Percentiles rank a stretch among this genome's conserved stretches.
Conservation (phyloP, 2,113 vertebrate genomes). For the Apeltes quadracus region DNA sequence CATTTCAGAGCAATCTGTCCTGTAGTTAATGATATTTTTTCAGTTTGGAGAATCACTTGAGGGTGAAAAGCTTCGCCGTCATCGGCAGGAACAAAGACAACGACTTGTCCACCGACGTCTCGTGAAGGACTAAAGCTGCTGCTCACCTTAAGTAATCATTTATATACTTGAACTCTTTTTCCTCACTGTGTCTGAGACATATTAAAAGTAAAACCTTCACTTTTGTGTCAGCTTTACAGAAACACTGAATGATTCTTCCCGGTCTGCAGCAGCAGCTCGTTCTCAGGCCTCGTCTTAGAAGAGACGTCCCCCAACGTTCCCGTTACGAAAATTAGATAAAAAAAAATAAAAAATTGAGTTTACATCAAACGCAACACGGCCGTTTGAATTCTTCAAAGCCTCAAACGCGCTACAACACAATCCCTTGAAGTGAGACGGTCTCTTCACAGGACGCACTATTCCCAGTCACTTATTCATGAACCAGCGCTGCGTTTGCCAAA, state of each 20-base stretch:
- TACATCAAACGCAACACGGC: constrained; percentile 65
- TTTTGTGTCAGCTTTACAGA: constrained; percentile 4
- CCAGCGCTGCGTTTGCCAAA: constrained; percentile 43
- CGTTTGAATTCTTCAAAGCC: constrained; percentile 66
- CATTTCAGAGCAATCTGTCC: not conserved
- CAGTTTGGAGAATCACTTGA: not conserved
- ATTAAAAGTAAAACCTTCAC: not conserved
- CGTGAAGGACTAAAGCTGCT: not conserved
- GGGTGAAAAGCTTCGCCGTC: not conserved
- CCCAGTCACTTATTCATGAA: constrained; percentile 68
- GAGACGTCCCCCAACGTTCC: constrained; percentile 31
- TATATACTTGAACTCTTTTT: not conserved
- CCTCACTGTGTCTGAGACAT: not conserved
- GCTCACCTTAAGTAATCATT: not conserved
- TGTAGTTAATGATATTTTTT: not conserved
- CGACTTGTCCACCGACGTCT: not conserved
- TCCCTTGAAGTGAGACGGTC: constrained; percentile 52
- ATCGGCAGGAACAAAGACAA: constrained; percentile 14
- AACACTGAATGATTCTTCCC: constrained; percentile 8
- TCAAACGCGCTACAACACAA: constrained; percentile 46
- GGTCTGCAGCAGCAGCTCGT: constrained; percentile 39
- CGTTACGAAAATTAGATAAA: constrained; percentile 68
- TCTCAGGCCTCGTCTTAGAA: constrained; percentile 45
- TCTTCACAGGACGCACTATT: constrained; percentile 50
- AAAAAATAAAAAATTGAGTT: no score